Percentiles rank a stretch among this genome's conserved stretches.
phyloP scores from a whole-genome alignment of 2,888 invertebrate species.

The Limnephilus auricula region DNA sequence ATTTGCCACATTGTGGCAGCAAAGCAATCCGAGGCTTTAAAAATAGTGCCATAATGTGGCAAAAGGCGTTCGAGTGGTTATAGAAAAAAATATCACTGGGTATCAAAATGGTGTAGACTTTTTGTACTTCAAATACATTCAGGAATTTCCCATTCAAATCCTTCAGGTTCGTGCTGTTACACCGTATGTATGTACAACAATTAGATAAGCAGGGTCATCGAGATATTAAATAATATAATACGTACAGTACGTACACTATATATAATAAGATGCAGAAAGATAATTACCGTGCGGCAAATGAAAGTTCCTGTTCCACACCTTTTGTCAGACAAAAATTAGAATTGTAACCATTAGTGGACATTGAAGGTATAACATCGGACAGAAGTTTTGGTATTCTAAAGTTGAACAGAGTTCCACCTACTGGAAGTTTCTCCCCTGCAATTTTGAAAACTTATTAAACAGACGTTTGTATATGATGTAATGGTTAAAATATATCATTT shows the following conservation, averaged over 20 bases:
- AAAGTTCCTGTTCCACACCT: slow-evolving; percentile 69
- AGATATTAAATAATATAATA: too few relatives aligned
- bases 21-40: too few relatives aligned
- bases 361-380: slow-evolving; percentile 81
- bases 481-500: neutral
- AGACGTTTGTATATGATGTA: neutral
- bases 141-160: too few relatives aligned
- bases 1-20: too few relatives aligned
- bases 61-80: too few relatives aligned
- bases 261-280: too few relatives aligned
- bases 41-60: too few relatives aligned
- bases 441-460: neutral
- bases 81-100: too few relatives aligned
- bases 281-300: slow-evolving; percentile 80
- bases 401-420: slow-evolving; percentile 86
- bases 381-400: slow-evolving; percentile 82
- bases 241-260: too few relatives aligned
- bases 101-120: too few relatives aligned
- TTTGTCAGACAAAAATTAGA: slow-evolving; percentile 86
- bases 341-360: slow-evolving; percentile 87
- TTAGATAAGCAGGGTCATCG: neutral
- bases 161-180: too few relatives aligned
- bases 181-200: neutral
- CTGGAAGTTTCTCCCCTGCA: slow-evolving; percentile 83
- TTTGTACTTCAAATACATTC: too few relatives aligned